These are phyloP conservation scores for Pangasianodon gigas DNA, from an alignment of 2,113 vertebrate species.

Conservation along the genomic window DNA sequence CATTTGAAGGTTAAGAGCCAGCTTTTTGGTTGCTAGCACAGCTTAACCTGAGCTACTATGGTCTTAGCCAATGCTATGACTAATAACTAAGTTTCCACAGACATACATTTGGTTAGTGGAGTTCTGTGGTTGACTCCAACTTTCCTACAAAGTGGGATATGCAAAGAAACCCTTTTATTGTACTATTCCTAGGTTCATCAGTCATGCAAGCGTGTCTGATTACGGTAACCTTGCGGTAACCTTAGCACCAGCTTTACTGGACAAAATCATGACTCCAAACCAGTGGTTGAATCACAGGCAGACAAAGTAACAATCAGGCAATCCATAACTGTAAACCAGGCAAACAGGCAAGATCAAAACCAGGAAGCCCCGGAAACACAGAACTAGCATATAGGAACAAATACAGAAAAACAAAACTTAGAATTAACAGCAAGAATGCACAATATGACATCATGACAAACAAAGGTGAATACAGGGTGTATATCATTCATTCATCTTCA, in stretches of 20 bases:
- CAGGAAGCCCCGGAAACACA: neutral
- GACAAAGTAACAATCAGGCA: neutral
- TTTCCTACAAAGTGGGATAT: neutral
- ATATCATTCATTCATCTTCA: neutral
- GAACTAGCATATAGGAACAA: neutral
- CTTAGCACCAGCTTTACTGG: neutral
- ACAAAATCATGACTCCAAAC: neutral
- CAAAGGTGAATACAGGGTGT: neutral
- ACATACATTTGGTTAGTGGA: neutral
- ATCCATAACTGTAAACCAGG: neutral
- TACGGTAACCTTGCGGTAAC: neutral
- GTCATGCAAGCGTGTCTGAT: neutral
- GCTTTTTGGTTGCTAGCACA: neutral
- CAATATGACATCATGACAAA: neutral
- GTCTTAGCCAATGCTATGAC: neutral
- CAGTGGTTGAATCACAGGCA: neutral
- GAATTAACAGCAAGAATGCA: neutral
- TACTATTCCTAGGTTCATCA: neutral
- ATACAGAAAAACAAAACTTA: neutral
- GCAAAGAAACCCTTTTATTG: neutral
- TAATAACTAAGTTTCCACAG: conserved; percentile 1
- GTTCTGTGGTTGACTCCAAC: neutral
- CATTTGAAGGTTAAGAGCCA: neutral
- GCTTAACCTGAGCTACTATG: neutral
- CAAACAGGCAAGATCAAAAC: neutral